These are phyloP conservation scores for Knipowitschia caucasica DNA, from an alignment of 2,797 vertebrate genomes.

Conservation along the genomic window DNA sequence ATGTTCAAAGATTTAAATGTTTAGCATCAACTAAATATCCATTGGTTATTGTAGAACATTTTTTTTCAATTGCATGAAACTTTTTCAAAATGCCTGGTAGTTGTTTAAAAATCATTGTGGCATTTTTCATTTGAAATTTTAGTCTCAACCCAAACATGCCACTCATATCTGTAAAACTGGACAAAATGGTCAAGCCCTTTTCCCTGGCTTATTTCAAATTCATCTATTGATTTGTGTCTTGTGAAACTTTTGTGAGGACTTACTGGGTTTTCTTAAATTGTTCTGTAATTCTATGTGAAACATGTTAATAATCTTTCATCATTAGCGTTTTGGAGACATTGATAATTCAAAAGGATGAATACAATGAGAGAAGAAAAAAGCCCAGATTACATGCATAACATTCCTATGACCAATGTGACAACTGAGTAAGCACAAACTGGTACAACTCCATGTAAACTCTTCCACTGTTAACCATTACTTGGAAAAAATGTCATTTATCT, in stretches of 20 bases:
- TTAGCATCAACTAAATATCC: background rate
- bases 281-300: no score
- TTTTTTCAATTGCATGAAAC: background rate
- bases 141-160: background rate
- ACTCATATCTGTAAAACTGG: background rate
- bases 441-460: no score
- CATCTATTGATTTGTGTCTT: background rate
- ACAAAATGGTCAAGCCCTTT: background rate
- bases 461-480: no score
- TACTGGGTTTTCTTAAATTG: no score
- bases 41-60: background rate
- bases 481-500: no score
- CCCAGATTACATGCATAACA: no score
- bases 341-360: no score
- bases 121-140: background rate
- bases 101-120: background rate
- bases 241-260: slow-evolving; percentile 7
- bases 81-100: background rate
- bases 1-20: background rate
- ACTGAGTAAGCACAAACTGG: no score
- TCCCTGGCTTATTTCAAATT: background rate
- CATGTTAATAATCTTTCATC: no score
- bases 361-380: no score
- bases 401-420: no score
- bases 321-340: no score